Conservation (phyloP, 1,140 invertebrate species). For the Hirudo medicinalis region DNA sequence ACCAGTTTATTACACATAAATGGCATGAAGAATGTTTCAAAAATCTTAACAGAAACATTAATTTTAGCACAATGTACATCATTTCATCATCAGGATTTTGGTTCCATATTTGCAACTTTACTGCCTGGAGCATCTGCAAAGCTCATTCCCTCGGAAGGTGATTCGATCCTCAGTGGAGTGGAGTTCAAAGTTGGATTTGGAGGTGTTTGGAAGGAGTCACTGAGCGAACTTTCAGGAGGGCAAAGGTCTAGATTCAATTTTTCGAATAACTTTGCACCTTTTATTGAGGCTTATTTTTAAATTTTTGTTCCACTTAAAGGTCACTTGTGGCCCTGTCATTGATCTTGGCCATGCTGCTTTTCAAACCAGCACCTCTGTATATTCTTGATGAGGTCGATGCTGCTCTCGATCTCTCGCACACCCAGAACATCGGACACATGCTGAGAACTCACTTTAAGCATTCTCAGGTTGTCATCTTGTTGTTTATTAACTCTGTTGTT, state of each 20-base stretch:
- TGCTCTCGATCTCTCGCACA: slow-evolving; percentile 92
- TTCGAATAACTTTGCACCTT: slow-evolving; percentile 4
- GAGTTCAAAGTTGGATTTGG: slow-evolving; percentile 88
- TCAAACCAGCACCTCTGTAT: slow-evolving; percentile 94
- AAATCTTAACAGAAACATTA: too few species aligned
- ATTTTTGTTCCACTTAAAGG: slow-evolving; percentile 30
- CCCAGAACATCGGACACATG: slow-evolving; percentile 96
- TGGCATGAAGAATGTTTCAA: too few species aligned
- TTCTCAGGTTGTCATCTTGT: slow-evolving; percentile 59
- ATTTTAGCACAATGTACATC: too few species aligned
- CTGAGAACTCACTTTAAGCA: slow-evolving; percentile 80
- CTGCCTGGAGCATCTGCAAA: slow-evolving; percentile 76
- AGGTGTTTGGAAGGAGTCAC: slow-evolving; percentile 84
- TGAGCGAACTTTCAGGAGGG: slow-evolving; percentile 88
- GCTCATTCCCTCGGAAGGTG: slow-evolving; percentile 60
- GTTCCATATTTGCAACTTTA: slow-evolving; percentile 83
- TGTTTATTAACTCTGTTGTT: too few species aligned
- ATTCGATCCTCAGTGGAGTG: slow-evolving; percentile 65
- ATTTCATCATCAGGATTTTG: slow-evolving; percentile 58
- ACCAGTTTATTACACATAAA: too few species aligned
- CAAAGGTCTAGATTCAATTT: slow-evolving; percentile 49
- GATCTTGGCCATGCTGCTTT: slow-evolving; percentile 86
- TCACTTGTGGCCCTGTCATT: slow-evolving; percentile 91
- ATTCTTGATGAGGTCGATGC: slow-evolving; percentile 99
- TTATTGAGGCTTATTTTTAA: not conserved